phyloP scores from a whole-genome alignment of 2,888 invertebrate genomes.

The Meiosimyza platycephala region DNA sequence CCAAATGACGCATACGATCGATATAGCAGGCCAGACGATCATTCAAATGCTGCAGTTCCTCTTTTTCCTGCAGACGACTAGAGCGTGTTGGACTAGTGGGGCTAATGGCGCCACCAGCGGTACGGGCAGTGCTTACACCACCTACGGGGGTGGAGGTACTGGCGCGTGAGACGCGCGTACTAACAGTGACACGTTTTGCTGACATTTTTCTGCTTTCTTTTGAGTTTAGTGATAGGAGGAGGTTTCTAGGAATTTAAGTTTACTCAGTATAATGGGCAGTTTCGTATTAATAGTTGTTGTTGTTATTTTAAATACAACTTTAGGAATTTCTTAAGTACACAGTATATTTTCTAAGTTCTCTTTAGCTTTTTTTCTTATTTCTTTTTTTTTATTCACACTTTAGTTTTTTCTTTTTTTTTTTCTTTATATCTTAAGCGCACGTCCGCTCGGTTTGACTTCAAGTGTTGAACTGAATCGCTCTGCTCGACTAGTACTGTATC shows the following conservation, averaged over 20 bases:
- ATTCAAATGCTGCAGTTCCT: constrained; percentile 92
- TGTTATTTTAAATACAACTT: constrained; percentile 19
- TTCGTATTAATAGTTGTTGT: background rate
- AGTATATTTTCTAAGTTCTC: constrained; percentile 14
- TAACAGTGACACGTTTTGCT: constrained; percentile 60
- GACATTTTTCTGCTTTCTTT: constrained; percentile 51
- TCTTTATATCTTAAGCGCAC: constrained; percentile 42
- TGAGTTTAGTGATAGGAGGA: background rate
- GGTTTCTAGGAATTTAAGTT: constrained; percentile 24
- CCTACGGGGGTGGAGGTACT: constrained; percentile 60
- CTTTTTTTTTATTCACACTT: background rate
- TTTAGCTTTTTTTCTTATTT: constrained; percentile 16
- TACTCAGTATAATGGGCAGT: background rate
- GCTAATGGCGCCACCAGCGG: constrained; percentile 63
- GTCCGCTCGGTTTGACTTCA: constrained; percentile 56
- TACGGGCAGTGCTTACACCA: constrained; percentile 50
- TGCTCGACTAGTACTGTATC: constrained; percentile 40
- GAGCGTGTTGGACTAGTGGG: constrained; percentile 90
- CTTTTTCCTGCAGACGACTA: constrained; percentile 93
- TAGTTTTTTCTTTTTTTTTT: constrained; percentile 15
- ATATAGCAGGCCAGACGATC: constrained; percentile 97
- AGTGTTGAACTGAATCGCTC: constrained; percentile 56
- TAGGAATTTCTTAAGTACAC: constrained; percentile 20
- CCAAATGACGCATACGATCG: constrained; percentile 91
- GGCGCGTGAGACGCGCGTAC: constrained; percentile 61